Percentiles rank a stretch among this genome's conserved stretches.
Evolutionary conservation across 2,888 invertebrate species (phyloP).

Genomic region (Drosophila antonietae): DNA sequence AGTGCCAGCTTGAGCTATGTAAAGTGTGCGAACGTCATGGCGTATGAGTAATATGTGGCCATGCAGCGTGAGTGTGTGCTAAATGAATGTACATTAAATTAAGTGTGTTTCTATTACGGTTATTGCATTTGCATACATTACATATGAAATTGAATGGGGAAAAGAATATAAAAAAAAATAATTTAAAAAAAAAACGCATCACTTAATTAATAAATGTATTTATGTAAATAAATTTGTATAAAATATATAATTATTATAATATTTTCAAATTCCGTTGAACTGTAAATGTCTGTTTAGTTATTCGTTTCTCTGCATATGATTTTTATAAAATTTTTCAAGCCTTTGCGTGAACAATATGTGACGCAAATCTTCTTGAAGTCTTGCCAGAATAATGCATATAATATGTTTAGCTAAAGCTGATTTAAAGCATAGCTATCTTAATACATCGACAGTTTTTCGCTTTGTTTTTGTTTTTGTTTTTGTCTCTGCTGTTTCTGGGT

Average conservation of each 20-base stretch:
- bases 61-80: slow-evolving; percentile 12
- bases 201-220: not conserved
- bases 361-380: slow-evolving; percentile 5
- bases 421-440: slow-evolving; percentile 21
- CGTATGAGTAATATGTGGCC: slow-evolving; percentile 32
- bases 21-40: slow-evolving; percentile 9
- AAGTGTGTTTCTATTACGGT: slow-evolving; percentile 42
- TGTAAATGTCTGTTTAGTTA: not conserved
- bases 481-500: slow-evolving; percentile 4
- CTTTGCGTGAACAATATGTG: not conserved
- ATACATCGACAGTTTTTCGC: slow-evolving; percentile 17
- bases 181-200: too few species aligned
- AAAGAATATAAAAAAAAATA: slow-evolving; percentile 1
- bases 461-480: slow-evolving; percentile 1
- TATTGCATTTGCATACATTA: slow-evolving; percentile 41
- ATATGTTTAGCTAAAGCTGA: slow-evolving; percentile 29
- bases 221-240: not conserved
- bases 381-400: slow-evolving; percentile 5
- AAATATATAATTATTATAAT: not conserved
- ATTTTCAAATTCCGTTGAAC: not conserved
- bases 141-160: slow-evolving; percentile 20
- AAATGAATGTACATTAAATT: slow-evolving; percentile 39
- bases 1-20: not conserved
- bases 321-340: not conserved
- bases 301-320: not conserved